phyloP scores from a whole-genome alignment of 1,140 invertebrate genomes.

The Drosophila cardini region DNA sequence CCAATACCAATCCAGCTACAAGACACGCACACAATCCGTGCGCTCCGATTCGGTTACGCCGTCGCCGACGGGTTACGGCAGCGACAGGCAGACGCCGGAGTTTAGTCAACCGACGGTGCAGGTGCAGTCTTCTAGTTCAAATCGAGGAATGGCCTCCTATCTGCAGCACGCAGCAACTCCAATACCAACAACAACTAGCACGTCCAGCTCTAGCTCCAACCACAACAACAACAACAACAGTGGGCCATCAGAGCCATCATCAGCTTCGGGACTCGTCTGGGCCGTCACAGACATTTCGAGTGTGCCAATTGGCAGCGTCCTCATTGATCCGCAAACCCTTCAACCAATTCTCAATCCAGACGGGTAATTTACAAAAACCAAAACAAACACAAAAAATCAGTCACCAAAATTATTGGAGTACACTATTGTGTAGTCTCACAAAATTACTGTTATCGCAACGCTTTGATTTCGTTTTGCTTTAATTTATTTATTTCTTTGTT shows the following conservation, averaged over 20 bases:
- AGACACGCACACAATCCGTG: slow-evolving; percentile 88
- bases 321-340: slow-evolving; percentile 93
- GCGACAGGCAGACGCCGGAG: slow-evolving; percentile 82
- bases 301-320: slow-evolving; percentile 92
- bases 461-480: slow-evolving; percentile 29
- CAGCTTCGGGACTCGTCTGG: slow-evolving; percentile 88
- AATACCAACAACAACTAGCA: slow-evolving; percentile 24
- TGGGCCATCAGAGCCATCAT: slow-evolving; percentile 32
- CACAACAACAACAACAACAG: slow-evolving; percentile 36
- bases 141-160: slow-evolving; percentile 33
- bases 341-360: slow-evolving; percentile 88
- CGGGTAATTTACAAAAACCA: slow-evolving; percentile 86
- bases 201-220: slow-evolving; percentile 8
- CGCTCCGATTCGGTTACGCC: slow-evolving; percentile 91
- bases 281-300: slow-evolving; percentile 92
- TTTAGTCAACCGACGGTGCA: slow-evolving; percentile 55
- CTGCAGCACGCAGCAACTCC: slow-evolving; percentile 38
- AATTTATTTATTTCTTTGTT: neutral
- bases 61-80: slow-evolving; percentile 87
- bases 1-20: slow-evolving; percentile 71
- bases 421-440: slow-evolving; percentile 12
- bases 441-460: slow-evolving; percentile 27
- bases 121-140: slow-evolving; percentile 21
- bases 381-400: slow-evolving; percentile 56
- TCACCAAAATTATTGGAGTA: slow-evolving; percentile 30